Evolutionary conservation across 2,888 invertebrate species (phyloP), one percentile per base, ranked within the genome.

Genomic region (Ditula angustiorana): DNA sequence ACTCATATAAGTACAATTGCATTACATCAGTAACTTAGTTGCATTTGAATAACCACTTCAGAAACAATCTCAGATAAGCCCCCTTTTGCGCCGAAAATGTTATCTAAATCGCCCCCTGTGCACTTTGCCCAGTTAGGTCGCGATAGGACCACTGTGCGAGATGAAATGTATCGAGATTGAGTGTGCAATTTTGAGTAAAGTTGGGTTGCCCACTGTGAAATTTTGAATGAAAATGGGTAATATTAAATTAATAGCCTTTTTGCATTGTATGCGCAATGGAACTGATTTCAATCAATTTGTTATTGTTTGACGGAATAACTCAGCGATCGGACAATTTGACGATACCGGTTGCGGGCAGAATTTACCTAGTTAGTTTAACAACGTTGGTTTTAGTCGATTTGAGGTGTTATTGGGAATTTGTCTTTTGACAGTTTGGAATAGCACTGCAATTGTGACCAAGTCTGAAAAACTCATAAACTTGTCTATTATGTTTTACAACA

Each of bases 61-160:
- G 83, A 88, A 84, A 83, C 86, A 86, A 87, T 87, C 82, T 84
- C 75, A 71, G 79, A 79, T 81, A 83, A 86, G 85, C 78, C 72
- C 65, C 74, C 73, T 74, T 70, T 71, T 67, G 74, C 75, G 77
- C 80, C 70, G 70, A 71, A 71, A 75, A 73, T 73, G 77, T 75
- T 74, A 65, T 74, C 74, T 76, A 68, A 69, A 82, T 82, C 78
- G 78, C 63, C 77, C 81, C 80, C 82, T 76, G 19, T 67, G 41
- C 46, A 68, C 66, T 71, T 67, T 69, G 61, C 58, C 62, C 61
- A 47, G 69, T 44, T 21, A 35, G 3, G 52, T 19, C 23, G 3
- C 26, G 2, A 41, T 11, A 16, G 61, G 55, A 55, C 47, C 67
- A 73, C 67, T 26, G 59, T 60, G 60, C 66, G 62, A 64, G 68